Base-by-base conservation (phyloP, 1,140 invertebrate genomes). In the Sarcophaga bullata region DNA sequence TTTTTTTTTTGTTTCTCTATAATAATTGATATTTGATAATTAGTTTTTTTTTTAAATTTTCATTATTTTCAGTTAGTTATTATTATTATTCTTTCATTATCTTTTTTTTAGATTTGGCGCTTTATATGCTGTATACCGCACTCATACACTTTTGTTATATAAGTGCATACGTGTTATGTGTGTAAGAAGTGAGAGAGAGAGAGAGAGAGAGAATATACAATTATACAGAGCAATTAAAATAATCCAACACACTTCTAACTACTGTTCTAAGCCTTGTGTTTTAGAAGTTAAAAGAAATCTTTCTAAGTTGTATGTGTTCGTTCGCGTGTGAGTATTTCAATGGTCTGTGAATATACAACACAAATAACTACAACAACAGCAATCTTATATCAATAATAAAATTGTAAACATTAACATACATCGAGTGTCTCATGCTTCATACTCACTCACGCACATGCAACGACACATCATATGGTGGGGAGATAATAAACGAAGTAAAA, bases 371-470 rank as follows among this genome's bases (percentile, higher is more conserved):
- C 25, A 37, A 37, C 25, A 37, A 37, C 25, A 37, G 7, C 54
- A 58, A n/a, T 15, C 54, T 58, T 73, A n/a, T 76, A 76, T 76
- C 73, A 49, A 49, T 76, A 76, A 76, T 76, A 15, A 76, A 76
- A 76, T 76, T 76, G 73, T 76, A 76, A 76, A 76, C 73, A 76
- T 76, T 76, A 76, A 76, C 73, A 76, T 49, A 76, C 62, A 68
- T 58, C 54, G 54, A 58, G 54, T 15, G 54, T 7, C 54, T 58
- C 25, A 37, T 37, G 25, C 25, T 58, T 15, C 17, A 68, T 17
- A 68, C 19, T n/a, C 62, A 68, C 54, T 13, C 54, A 58, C 54
- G 13, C n/a, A 58, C 54, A 37, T 37, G 25, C 25, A 37, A 37
- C 25, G 25, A 37, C 25, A 58, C 54, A 58, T 58, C 54, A 58